Evolutionary conservation across 2,797 vertebrate species (phyloP).

Genomic region (Sphenodon punctatus): DNA sequence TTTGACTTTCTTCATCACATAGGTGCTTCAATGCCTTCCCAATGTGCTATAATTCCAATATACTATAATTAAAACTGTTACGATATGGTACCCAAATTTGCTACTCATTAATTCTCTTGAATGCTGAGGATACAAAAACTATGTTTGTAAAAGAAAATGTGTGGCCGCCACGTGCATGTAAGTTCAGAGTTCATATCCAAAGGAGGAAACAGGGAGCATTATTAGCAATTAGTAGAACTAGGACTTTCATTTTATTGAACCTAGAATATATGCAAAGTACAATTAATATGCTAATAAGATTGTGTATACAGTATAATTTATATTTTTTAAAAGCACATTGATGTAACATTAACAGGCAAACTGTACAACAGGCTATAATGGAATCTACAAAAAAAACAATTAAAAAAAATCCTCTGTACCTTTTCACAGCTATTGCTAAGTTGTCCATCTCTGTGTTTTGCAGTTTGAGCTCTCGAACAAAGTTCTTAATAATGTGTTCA

Average conservation of each 20-base stretch:
- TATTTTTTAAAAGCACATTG: no score
- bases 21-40: background rate
- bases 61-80: background rate
- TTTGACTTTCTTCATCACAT: background rate
- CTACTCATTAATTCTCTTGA: background rate
- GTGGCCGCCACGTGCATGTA: background rate
- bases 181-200: background rate
- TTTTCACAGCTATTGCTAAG: conserved; percentile 91
- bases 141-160: background rate
- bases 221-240: background rate
- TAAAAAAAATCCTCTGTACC: conserved; percentile 72
- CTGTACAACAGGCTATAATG: background rate
- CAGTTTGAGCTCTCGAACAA: conserved; percentile 90
- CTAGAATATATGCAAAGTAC: background rate
- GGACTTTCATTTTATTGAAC: fast-evolving
- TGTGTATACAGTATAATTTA: background rate
- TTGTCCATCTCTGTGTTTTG: conserved; percentile 94
- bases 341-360: background rate
- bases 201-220: background rate
- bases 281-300: background rate
- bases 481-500: conserved; percentile 89
- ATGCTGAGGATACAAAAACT: background rate
- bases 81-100: background rate
- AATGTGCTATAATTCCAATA: background rate
- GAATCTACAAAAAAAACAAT: background rate